phyloP scores from a whole-genome alignment of 2,113 vertebrate species.

The Varanus salvator region DNA sequence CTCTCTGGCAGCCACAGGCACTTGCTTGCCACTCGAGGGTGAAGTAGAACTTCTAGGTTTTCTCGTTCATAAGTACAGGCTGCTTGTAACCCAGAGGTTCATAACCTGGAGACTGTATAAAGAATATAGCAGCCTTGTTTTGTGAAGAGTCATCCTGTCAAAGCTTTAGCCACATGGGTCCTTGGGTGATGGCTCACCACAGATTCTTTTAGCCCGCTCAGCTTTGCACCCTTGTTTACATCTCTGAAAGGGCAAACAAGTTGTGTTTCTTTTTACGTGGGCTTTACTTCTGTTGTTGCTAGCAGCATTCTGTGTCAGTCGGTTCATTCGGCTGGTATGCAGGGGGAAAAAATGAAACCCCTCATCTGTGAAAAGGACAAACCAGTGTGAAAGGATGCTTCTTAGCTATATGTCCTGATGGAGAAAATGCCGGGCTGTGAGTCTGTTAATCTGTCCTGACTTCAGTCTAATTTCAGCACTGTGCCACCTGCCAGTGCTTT shows the following conservation, averaged over 20 bases:
- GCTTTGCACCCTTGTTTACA: background rate
- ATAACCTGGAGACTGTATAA: background rate
- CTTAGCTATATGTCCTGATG: background rate
- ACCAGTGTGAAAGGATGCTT: too few species aligned
- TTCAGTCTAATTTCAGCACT: background rate
- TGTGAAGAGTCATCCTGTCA: too few species aligned
- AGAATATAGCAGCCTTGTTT: background rate
- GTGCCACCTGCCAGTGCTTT: background rate
- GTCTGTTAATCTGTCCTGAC: too few species aligned
- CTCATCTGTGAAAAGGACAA: too few species aligned
- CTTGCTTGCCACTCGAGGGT: too few species aligned
- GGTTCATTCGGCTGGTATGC: too few species aligned
- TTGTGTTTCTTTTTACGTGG: background rate
- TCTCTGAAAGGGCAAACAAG: background rate
- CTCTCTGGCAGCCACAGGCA: too few species aligned
- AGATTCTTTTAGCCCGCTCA: background rate
- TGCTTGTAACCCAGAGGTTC: too few species aligned
- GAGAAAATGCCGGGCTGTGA: background rate
- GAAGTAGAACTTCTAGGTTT: background rate
- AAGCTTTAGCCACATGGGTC: background rate
- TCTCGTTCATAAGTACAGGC: too few species aligned
- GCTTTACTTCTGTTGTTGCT: too few species aligned
- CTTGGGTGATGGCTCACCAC: background rate
- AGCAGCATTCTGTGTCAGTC: too few species aligned
- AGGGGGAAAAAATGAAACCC: too few species aligned